Base-by-base conservation (phyloP, 2,888 invertebrate genomes). In the Cistogaster globosa region DNA sequence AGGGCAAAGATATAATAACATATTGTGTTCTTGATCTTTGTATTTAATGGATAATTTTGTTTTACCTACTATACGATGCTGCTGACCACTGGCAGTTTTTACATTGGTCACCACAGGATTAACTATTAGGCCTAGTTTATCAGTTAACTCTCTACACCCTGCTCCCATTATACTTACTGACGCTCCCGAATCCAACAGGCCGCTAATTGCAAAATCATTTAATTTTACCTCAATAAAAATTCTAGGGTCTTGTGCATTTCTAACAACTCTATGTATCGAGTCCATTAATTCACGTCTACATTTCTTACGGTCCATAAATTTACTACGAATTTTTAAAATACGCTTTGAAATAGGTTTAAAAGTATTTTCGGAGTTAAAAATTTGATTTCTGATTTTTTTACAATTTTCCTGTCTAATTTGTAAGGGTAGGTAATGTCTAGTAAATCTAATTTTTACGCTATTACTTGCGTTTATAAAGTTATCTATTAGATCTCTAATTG, bases 121-220 rank as follows among this genome's bases (percentile, higher is more conserved):
- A 9, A 60, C 22, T 3, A 11, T 2, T 1, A 36, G 8, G 4
- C 26, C 32, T 26, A 65, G 14, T 1, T 20, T 22, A 2, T 65
- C 36, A 0, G 36, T 26, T 9, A 63, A 11, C 11, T 75, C 75
- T 14, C 75, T 36, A 42, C 74, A 63, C 5, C 16, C n/a, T 38
- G 22, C 63, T 1, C 55, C 74, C 12, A 74, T 14, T n/a, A 67
- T 32, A 9, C 75, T 76, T 6, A 65, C 32, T 4, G 65, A 65
- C 7, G 38, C 38, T 38, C 38, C 38, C 11, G 38, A 38, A 11
- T 38, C 38, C 11, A 38, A 38, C 7, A 38, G 7, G 8, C 38
- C 38, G 8, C 38, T 38, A 38, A 38, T 38, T 38, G 7, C 8
- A 38, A 38, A 7, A 38, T 11, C 38, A 38, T 38, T 38, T 11